These are phyloP conservation scores for Lepidothrix coronata DNA, from an alignment of 2,113 vertebrate species.

Conservation along the genomic window DNA sequence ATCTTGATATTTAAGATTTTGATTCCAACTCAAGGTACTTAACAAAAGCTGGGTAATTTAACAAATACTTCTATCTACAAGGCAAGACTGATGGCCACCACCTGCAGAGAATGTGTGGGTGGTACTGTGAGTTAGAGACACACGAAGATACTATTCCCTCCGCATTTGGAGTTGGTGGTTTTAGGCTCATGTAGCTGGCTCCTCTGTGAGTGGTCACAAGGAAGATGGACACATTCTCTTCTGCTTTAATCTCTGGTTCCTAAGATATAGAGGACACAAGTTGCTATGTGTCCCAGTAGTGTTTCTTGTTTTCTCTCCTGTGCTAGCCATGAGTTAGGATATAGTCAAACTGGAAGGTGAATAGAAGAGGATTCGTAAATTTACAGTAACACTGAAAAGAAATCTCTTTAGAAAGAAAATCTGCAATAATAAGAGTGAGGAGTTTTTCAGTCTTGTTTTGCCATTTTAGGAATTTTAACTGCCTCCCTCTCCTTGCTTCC, in stretches of 20 bases:
- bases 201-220: neutral
- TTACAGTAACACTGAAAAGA: neutral
- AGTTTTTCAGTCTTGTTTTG: neutral
- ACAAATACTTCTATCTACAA: neutral
- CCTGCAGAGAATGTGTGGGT: neutral
- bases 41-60: neutral
- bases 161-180: neutral
- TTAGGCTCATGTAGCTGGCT: neutral
- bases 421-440: neutral
- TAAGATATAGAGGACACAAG: neutral
- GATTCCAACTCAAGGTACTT: neutral
- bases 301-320: neutral
- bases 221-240: neutral
- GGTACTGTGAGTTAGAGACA: neutral
- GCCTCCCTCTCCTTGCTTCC: neutral
- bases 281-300: neutral
- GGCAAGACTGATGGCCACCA: neutral
- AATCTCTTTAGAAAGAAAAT: neutral
- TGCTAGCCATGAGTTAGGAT: neutral
- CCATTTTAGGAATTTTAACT: neutral
- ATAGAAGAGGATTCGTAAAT: neutral
- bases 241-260: neutral
- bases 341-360: neutral
- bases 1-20: neutral
- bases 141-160: fast-evolving